Evolutionary conservation across 2,797 vertebrate genomes (phyloP).

Genomic region (Synaphobranchus kaupii): DNA sequence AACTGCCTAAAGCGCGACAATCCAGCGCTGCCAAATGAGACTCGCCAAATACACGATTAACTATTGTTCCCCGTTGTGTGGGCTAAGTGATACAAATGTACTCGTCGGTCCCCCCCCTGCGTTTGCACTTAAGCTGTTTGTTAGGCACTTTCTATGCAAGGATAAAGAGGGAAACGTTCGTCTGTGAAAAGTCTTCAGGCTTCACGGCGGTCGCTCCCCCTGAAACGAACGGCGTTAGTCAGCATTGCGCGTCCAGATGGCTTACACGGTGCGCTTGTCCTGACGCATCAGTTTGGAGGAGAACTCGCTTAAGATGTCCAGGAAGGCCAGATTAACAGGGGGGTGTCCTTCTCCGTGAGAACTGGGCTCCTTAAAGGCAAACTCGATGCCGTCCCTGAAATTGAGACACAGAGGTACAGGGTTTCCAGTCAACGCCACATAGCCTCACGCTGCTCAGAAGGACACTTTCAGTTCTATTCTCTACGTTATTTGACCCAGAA

Average conservation of each 20-base stretch:
- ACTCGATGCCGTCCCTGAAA: slow-evolving; percentile 95
- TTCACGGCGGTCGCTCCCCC: slow-evolving; percentile 56
- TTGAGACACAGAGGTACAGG: neutral
- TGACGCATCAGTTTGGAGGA: slow-evolving; percentile 98
- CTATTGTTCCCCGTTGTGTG: neutral
- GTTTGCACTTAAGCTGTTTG: neutral
- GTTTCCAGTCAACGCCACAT: neutral
- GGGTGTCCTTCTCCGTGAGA: slow-evolving; percentile 94
- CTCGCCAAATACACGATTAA: neutral
- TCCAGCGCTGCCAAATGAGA: neutral
- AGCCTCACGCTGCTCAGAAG: neutral
- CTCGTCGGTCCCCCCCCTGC: no score
- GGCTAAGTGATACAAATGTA: neutral
- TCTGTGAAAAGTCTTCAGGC: neutral
- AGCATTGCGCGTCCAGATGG: slow-evolving; percentile 39
- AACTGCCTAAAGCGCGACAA: neutral
- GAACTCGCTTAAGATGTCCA: slow-evolving; percentile 98
- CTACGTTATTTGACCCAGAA: neutral
- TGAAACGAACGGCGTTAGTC: slow-evolving; percentile 61
- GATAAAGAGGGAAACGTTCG: neutral
- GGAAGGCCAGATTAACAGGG: slow-evolving; percentile 93
- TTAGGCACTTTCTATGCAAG: neutral
- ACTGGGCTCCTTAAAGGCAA: slow-evolving; percentile 97
- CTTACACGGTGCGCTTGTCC: slow-evolving; percentile 99
- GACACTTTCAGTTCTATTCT: neutral